These are phyloP conservation scores for Drosophila dunni DNA, from an alignment of 1,140 invertebrate genomes.

Conservation along the genomic window DNA sequence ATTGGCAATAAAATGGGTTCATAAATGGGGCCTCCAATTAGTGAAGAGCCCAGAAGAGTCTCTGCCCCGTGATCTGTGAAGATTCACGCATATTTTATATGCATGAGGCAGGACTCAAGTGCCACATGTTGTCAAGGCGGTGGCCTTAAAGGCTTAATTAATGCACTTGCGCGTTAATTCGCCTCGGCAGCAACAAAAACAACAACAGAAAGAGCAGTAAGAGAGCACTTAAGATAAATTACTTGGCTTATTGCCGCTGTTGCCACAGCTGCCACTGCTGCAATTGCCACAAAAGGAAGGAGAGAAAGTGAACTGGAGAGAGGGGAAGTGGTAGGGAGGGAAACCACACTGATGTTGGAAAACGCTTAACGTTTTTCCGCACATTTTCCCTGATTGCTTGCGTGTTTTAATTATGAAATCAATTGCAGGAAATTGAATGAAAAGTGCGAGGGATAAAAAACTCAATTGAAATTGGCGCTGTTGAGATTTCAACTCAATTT, in stretches of 20 bases:
- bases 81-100: slow-evolving; percentile 16
- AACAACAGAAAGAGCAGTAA: slow-evolving; percentile 56
- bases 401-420: slow-evolving; percentile 59
- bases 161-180: slow-evolving; percentile 77
- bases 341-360: slow-evolving; percentile 50
- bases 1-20: slow-evolving; percentile 40
- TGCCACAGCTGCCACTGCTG: not conserved
- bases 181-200: slow-evolving; percentile 35
- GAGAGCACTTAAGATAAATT: slow-evolving; percentile 77
- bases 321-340: too few species aligned
- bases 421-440: slow-evolving; percentile 68
- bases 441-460: slow-evolving; percentile 27
- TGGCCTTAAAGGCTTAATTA: slow-evolving; percentile 71
- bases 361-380: slow-evolving; percentile 51
- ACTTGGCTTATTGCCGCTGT: slow-evolving; percentile 54
- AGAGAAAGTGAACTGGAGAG: not conserved
- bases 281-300: not conserved
- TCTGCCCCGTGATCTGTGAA: slow-evolving; percentile 4
- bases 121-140: slow-evolving; percentile 54
- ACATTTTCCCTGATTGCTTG: slow-evolving; percentile 7
- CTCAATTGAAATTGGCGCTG: slow-evolving; percentile 37
- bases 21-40: slow-evolving; percentile 41
- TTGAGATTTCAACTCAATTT: slow-evolving; percentile 15
- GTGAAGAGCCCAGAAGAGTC: not conserved
- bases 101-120: slow-evolving; percentile 8